Percentiles rank a stretch among this genome's conserved stretches.
phyloP scores from a whole-genome alignment of 2,113 vertebrate genomes.

The Ramphastos sulfuratus region DNA sequence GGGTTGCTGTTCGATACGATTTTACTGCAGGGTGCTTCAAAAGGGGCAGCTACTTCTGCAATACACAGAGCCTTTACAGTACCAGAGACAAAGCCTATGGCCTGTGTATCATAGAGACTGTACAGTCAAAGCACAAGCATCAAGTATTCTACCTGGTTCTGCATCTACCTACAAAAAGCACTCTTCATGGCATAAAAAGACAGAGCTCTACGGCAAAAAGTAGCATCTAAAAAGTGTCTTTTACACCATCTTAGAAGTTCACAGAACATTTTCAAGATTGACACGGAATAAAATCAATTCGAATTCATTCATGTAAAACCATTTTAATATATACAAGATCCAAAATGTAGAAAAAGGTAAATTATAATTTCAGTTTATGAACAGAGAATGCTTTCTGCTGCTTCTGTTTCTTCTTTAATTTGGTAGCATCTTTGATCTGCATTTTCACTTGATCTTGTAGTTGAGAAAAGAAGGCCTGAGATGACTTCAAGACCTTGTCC shows the following conservation, averaged over 20 bases:
- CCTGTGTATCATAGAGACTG: fast-evolving
- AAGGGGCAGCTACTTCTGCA: not conserved
- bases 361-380: slow-evolving; percentile 90
- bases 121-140: not conserved
- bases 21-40: not conserved
- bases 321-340: slow-evolving; percentile 44
- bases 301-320: not conserved
- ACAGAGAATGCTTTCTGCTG: slow-evolving; percentile 81
- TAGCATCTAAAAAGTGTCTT: not conserved
- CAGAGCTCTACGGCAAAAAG: not conserved
- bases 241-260: not conserved
- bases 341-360: not conserved
- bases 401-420: slow-evolving; percentile 81
- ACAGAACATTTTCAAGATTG: not conserved
- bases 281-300: not conserved
- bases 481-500: slow-evolving; percentile 91
- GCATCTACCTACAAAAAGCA: fast-evolving
- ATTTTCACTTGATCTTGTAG: slow-evolving; percentile 96
- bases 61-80: not conserved
- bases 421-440: slow-evolving; percentile 86
- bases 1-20: no score
- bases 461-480: slow-evolving; percentile 94
- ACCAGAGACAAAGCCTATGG: not conserved
- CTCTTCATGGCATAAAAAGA: not conserved
- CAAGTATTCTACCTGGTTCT: fast-evolving